Conservation (phyloP, 2,113 vertebrate genomes). For the Plotosus lineatus region DNA sequence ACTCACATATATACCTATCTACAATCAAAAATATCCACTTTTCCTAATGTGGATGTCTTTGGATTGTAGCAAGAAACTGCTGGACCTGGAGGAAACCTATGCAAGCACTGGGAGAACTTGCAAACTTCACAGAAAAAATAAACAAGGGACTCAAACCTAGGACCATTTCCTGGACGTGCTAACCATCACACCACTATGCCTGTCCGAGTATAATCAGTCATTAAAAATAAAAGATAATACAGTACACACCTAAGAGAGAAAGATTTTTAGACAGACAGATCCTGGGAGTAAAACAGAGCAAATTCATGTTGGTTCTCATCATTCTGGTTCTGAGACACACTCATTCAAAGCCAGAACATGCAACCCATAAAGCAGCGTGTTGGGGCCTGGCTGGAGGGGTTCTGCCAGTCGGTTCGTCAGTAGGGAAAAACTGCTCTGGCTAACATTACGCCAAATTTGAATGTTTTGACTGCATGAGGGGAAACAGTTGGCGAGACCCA, state of each 20-base stretch:
- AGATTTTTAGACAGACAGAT: constrained; percentile 18
- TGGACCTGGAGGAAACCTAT: too few relatives aligned
- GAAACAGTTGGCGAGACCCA: constrained; percentile 65
- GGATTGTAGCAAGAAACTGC: too few relatives aligned
- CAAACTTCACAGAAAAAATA: too few relatives aligned
- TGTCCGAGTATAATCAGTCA: too few relatives aligned
- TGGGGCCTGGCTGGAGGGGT: constrained; percentile 34
- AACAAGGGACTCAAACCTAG: too few relatives aligned
- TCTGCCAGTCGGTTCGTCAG: constrained; percentile 62
- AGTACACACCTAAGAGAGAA: background rate
- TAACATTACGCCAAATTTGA: constrained; percentile 73
- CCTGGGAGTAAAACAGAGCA: constrained; percentile 31
- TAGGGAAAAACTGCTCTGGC: constrained; percentile 70
- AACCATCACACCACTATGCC: too few relatives aligned
- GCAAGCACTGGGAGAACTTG: too few relatives aligned
- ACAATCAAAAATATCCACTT: too few relatives aligned
- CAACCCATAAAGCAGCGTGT: constrained; percentile 57
- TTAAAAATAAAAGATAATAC: background rate
- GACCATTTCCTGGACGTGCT: too few relatives aligned
- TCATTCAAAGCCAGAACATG: constrained; percentile 64
- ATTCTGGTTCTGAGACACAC: constrained; percentile 65
- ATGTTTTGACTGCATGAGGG: constrained; percentile 72
- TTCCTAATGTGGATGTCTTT: too few relatives aligned
- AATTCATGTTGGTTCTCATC: constrained; percentile 62
- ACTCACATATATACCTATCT: too few relatives aligned